Percentiles rank a stretch among this genome's conserved stretches.
Conservation (phyloP, 2,888 invertebrate genomes). For the Drosophila emarginata region DNA sequence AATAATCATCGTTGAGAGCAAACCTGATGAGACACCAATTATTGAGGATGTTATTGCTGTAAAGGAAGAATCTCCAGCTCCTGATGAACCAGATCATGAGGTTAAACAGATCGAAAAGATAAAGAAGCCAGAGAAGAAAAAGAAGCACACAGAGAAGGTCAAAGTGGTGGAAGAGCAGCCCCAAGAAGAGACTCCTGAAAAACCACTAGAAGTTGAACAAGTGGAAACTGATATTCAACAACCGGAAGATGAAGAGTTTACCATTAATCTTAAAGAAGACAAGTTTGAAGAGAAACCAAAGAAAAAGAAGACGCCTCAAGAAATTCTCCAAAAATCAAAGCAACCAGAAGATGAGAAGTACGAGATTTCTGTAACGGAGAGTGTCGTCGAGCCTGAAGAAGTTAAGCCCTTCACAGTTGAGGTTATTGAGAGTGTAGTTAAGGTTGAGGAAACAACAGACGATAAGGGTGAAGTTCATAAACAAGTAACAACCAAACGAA, state of each 20-base stretch:
- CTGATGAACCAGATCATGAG: slow-evolving; percentile 36
- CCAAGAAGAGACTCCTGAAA: slow-evolving; percentile 24
- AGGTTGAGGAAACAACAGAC: slow-evolving; percentile 80
- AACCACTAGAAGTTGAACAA: slow-evolving; percentile 35
- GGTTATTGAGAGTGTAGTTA: slow-evolving; percentile 81
- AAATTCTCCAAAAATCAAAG: slow-evolving; percentile 23
- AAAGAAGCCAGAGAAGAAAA: slow-evolving; percentile 56
- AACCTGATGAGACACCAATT: slow-evolving; percentile 30
- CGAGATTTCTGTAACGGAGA: slow-evolving; percentile 51
- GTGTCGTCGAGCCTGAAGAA: slow-evolving; percentile 38
- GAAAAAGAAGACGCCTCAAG: slow-evolving; percentile 33
- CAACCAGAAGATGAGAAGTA: slow-evolving; percentile 32
- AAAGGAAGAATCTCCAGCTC: slow-evolving; percentile 63
- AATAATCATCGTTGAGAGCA: slow-evolving; percentile 64
- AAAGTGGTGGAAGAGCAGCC: slow-evolving; percentile 83
- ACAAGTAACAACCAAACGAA: slow-evolving; percentile 82
- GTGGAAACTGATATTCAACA: slow-evolving; percentile 59
- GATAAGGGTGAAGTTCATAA: slow-evolving; percentile 81
- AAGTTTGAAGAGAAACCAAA: slow-evolving; percentile 4
- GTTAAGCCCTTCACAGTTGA: slow-evolving; percentile 62
- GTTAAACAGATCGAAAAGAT: slow-evolving; percentile 36
- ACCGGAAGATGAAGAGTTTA: slow-evolving; percentile 57
- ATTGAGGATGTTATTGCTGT: slow-evolving; percentile 36
- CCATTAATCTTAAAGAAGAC: slow-evolving; percentile 36
- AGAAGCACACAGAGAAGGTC: slow-evolving; percentile 78